Conservation (phyloP, 2,888 invertebrate species). For the Palloptera scutellata region DNA sequence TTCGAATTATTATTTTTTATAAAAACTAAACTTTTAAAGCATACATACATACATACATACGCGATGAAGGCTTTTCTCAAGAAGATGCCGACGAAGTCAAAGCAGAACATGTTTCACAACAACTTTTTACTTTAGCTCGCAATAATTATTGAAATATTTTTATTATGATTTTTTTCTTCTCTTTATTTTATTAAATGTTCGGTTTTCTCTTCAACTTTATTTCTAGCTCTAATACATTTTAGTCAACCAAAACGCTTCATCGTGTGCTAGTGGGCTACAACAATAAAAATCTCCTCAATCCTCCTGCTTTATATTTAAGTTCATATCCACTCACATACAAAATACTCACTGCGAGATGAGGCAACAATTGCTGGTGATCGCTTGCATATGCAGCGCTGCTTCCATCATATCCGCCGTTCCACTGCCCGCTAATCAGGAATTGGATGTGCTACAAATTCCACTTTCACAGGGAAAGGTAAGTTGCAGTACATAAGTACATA, state of each 20-base stretch:
- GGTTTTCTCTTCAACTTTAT: neutral
- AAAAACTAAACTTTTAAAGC: too few species aligned
- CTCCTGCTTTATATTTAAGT: too few species aligned
- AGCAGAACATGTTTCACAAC: neutral
- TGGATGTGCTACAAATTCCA: constrained; percentile 63
- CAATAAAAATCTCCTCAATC: constrained; percentile 13
- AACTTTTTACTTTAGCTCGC: neutral
- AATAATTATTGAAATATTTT: neutral
- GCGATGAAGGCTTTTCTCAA: too few species aligned
- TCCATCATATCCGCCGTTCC: constrained; percentile 54
- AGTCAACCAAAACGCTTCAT: constrained; percentile 38
- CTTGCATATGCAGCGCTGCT: constrained; percentile 53
- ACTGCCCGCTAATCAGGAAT: constrained; percentile 58
- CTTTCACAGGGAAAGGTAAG: constrained; percentile 63
- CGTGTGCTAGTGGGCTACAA: neutral
- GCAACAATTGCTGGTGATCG: constrained; percentile 46
- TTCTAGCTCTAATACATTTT: constrained; percentile 33
- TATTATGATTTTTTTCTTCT: neutral
- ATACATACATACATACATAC: too few species aligned
- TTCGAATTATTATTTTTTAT: too few species aligned
- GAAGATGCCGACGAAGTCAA: too few species aligned
- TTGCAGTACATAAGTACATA: constrained; percentile 24
- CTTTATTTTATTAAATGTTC: neutral
- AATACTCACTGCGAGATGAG: constrained; percentile 45
- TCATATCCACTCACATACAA: constrained; percentile 20